phyloP scores from a whole-genome alignment of 1,140 invertebrate genomes.

The Brachionus sp. region DNA sequence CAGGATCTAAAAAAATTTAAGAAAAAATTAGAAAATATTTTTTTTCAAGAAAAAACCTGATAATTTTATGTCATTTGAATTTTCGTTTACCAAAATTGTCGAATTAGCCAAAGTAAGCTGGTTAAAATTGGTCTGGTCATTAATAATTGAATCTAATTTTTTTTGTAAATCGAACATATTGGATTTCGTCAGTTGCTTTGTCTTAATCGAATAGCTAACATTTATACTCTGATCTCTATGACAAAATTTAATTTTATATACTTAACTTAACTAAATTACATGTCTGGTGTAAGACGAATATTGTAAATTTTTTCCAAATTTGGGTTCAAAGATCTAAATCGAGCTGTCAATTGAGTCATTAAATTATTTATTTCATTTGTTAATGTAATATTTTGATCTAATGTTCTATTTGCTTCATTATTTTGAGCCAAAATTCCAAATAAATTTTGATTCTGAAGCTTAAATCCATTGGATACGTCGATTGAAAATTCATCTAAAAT shows the following conservation, averaged over 20 bases:
- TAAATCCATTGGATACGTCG: constrained; percentile 26
- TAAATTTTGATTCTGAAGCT: constrained; percentile 20
- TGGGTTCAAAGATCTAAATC: neutral
- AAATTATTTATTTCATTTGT: neutral
- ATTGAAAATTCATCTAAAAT: constrained; percentile 39
- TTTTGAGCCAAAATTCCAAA: neutral
- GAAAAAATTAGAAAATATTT: neutral
- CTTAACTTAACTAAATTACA: neutral
- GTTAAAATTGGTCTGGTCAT: neutral
- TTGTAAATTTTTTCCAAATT: constrained; percentile 27
- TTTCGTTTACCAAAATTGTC: neutral
- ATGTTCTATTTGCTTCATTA: constrained; percentile 3
- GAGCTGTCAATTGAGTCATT: neutral
- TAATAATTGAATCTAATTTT: neutral
- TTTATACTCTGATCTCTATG: neutral
- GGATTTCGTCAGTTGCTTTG: neutral
- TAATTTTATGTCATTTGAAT: neutral
- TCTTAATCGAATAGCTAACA: constrained; percentile 13
- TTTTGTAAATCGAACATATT: neutral
- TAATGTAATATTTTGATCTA: constrained; percentile 35
- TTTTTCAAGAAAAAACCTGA: neutral
- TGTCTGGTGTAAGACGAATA: neutral
- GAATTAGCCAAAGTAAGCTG: neutral
- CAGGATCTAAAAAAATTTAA: neutral
- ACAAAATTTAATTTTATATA: neutral